Percentiles rank a stretch among this genome's conserved stretches.
These are phyloP conservation scores for Polypterus senegalus DNA, from an alignment of 2,113 vertebrate genomes.

Conservation along the genomic window DNA sequence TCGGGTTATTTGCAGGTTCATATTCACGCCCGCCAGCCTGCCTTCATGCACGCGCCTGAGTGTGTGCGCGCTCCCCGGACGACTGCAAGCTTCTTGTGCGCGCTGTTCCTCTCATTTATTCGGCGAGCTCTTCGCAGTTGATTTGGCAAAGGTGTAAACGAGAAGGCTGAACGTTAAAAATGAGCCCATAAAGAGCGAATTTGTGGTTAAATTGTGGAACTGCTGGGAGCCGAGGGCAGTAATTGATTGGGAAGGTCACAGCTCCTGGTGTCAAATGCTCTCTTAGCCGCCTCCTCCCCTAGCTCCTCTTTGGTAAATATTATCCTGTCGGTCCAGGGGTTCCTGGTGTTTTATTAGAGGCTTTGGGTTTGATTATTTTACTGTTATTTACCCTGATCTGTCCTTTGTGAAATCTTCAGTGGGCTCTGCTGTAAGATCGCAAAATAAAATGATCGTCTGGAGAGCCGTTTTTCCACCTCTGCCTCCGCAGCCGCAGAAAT, in stretches of 20 bases:
- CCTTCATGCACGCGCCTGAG: too few species aligned
- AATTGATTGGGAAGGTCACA: constrained; percentile 29
- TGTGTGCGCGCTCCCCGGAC: too few species aligned
- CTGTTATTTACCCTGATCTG: constrained; percentile 30
- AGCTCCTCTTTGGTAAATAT: constrained; percentile 29
- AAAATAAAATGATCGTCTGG: constrained; percentile 8
- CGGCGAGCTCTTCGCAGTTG: constrained; percentile 20
- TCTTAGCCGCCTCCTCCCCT: constrained; percentile 9
- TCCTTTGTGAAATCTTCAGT: constrained; percentile 20
- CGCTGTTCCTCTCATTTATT: constrained; percentile 13
- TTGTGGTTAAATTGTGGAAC: constrained; percentile 22
- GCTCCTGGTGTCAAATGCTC: constrained; percentile 21
- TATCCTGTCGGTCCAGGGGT: constrained; percentile 25
- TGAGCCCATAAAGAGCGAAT: constrained; percentile 22
- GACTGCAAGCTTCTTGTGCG: background rate
- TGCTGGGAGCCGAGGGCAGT: constrained; percentile 17
- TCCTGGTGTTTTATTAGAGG: constrained; percentile 28
- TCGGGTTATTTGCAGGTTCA: too few species aligned
- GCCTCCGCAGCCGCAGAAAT: constrained; percentile 11
- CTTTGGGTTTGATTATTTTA: constrained; percentile 25
- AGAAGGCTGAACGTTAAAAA: constrained; percentile 13
- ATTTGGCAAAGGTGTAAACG: constrained; percentile 15
- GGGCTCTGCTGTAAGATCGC: constrained; percentile 8
- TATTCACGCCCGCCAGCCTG: too few species aligned
- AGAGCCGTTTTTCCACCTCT: background rate